Evolutionary conservation across 2,113 vertebrate genomes (phyloP), one percentile per base, ranked within the genome.

Genomic region (Zapus hudsonius): DNA sequence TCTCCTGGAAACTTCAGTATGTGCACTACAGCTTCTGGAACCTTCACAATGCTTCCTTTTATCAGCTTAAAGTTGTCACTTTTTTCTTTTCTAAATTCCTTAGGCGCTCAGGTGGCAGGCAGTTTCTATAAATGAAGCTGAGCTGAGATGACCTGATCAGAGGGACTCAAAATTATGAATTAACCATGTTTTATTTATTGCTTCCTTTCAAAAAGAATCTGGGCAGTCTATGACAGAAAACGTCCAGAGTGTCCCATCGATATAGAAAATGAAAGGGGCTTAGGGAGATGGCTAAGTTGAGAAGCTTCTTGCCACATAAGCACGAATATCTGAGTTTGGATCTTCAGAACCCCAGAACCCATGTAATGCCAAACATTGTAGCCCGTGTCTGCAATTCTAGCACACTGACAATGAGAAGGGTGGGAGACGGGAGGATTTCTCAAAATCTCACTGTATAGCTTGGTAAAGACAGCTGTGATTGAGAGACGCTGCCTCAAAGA

Each of bases 101-200:
- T 73, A 90, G 75, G 12, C 67, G 27, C 22, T 78, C 33, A 20
- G 79, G 70, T 85, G 25, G 57, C 52, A 16, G 59, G 75, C 72
- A 59, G 11, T 75, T 89, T 57, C 82, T 94, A 8, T 63, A 86
- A 89, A 59, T 16, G 63, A 95, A 57, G n/a, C 44, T 92, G 44
- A 92, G 44, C 72, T 63, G 31, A 95, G 72, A 44, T 55, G 81
- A 91, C 67, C 88, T 80, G 87, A 69, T 90, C 75, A 86, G 79
- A 89, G n/a, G 38, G 61, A 88, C 44, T 93, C 84, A 80, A 84
- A 87, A 73, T 75, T 93, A 89, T 42, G 67, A 72, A 22, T 40
- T 86, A 92, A 93, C 36, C 67, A 81, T 66, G 42, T 73, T 74
- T 73, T 85, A 84, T 85, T 84, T 89, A 93, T 69, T 91, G 80